Conservation (phyloP, 1,140 invertebrate genomes). For the Musca vetustissima region DNA sequence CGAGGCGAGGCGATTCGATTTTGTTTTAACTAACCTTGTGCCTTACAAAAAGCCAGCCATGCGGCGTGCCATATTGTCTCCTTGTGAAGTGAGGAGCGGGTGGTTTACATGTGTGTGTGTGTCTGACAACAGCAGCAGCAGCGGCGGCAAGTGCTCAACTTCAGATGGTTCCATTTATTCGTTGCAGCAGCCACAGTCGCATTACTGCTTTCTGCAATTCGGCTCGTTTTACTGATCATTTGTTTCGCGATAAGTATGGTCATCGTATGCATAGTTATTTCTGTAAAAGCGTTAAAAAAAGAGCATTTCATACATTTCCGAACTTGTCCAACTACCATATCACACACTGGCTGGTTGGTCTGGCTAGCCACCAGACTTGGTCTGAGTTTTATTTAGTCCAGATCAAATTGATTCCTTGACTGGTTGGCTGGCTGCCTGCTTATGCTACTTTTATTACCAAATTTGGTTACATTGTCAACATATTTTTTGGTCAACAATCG, state of each 20-base stretch:
- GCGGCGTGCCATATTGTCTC: too few relatives aligned
- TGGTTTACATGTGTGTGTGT: not conserved
- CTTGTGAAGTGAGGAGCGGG: too few relatives aligned
- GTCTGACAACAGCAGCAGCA: not conserved
- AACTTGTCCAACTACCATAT: not conserved
- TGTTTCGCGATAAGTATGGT: slow-evolving; percentile 5
- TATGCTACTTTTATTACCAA: slow-evolving; percentile 21
- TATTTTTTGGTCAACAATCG: slow-evolving; percentile 18
- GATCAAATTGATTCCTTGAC: not conserved
- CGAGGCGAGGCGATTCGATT: not conserved
- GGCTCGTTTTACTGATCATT: slow-evolving; percentile 11
- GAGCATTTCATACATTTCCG: slow-evolving; percentile 12
- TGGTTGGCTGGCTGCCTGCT: too few relatives aligned
- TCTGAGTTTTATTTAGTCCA: not conserved
- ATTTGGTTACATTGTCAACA: slow-evolving; percentile 23
- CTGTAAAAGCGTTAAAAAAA: slow-evolving; percentile 22
- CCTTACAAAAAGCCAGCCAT: slow-evolving; percentile 8
- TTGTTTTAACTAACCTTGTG: slow-evolving; percentile 20
- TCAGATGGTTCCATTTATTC: too few relatives aligned
- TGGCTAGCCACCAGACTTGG: not conserved
- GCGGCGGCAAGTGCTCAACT: not conserved
- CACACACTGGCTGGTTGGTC: too few relatives aligned
- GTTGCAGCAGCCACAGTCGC: too few relatives aligned
- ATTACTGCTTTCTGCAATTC: too few relatives aligned
- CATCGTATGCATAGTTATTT: slow-evolving; percentile 15